Percentiles rank a stretch among this genome's conserved stretches.
These are phyloP conservation scores for Parthenolecanium corni DNA, from an alignment of 2,888 invertebrate genomes.

Conservation along the genomic window DNA sequence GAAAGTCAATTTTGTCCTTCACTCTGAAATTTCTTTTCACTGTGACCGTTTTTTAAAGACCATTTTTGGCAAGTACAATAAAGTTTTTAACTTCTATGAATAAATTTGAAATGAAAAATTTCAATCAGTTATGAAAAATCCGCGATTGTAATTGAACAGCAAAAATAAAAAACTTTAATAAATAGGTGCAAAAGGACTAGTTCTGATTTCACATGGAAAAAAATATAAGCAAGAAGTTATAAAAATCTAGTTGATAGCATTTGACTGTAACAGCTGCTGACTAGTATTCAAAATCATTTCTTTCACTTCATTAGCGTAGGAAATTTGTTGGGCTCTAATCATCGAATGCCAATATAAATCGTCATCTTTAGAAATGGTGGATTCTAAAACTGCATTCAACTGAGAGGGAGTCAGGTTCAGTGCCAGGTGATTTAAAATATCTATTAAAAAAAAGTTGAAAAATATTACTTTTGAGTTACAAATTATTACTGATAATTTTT, in stretches of 20 bases:
- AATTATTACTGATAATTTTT: neutral
- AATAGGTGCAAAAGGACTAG: no score
- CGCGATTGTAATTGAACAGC: no score
- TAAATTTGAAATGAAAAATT: no score
- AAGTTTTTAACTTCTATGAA: no score
- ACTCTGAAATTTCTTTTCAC: no score
- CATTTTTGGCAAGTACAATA: no score
- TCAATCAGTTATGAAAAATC: no score
- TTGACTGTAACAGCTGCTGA: slow-evolving; percentile 41
- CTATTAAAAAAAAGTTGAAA: slow-evolving; percentile 2
- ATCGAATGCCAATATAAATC: slow-evolving; percentile 38
- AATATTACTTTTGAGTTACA: neutral
- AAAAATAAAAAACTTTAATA: no score
- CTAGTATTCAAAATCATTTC: slow-evolving; percentile 50
- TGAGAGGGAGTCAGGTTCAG: slow-evolving; percentile 8
- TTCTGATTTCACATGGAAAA: neutral
- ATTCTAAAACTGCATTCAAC: slow-evolving; percentile 13
- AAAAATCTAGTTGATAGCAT: slow-evolving; percentile 9
- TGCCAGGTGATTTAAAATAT: slow-evolving; percentile 18
- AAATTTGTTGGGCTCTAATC: slow-evolving; percentile 45
- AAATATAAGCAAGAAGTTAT: neutral
- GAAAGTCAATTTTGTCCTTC: no score
- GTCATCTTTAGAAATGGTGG: slow-evolving; percentile 8
- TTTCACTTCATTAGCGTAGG: slow-evolving; percentile 49
- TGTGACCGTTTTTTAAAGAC: no score